Evolutionary conservation across 2,113 vertebrate species (phyloP).

Genomic region (Saccopteryx bilineata): DNA sequence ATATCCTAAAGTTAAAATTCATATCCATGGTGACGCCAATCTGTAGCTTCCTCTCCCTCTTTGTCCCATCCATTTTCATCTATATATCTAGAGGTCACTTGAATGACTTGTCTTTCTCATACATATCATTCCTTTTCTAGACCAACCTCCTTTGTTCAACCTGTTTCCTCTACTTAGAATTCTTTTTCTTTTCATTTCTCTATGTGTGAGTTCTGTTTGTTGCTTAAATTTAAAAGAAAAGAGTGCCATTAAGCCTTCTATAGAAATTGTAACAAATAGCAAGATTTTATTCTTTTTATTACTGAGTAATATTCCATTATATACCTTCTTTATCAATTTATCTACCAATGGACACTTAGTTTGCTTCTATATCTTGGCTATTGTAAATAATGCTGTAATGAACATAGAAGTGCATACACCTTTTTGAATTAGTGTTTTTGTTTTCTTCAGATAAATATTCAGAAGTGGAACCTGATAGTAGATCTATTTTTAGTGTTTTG

Average conservation of each 20-base stretch:
- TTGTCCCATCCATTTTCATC: neutral
- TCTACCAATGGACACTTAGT: neutral
- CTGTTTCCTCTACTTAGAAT: neutral
- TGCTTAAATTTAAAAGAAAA: neutral
- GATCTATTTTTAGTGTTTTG: neutral
- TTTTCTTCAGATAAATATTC: neutral
- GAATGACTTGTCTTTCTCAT: neutral
- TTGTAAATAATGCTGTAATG: neutral
- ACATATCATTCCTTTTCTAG: neutral
- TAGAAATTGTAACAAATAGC: neutral
- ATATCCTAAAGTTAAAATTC: slow-evolving; percentile 33
- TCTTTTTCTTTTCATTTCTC: neutral
- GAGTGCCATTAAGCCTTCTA: neutral
- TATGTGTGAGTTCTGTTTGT: neutral
- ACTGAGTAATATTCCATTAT: neutral
- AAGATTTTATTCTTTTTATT: neutral
- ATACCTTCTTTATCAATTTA: neutral
- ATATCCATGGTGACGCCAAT: neutral
- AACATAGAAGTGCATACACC: neutral
- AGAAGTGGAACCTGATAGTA: neutral
- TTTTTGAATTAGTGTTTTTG: neutral
- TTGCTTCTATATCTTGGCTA: neutral
- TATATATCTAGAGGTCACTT: neutral
- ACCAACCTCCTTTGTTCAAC: neutral
- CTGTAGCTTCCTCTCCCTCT: neutral